Base-by-base conservation (phyloP, 2,888 invertebrate species). In the Drosophila meridionalis region DNA sequence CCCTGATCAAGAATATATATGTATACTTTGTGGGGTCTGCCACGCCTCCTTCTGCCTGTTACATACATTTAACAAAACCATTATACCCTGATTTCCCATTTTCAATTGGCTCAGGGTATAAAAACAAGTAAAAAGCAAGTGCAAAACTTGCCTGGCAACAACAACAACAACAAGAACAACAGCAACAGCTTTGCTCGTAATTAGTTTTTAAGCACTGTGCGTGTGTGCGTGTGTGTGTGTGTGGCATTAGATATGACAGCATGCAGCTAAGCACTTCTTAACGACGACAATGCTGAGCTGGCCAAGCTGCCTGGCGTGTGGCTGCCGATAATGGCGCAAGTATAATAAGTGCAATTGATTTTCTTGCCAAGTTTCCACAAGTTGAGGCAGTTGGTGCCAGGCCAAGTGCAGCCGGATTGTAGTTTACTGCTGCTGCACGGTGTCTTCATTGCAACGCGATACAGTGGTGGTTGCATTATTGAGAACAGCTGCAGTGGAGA, bases 221-320 rank as follows among this genome's bases (percentile, higher is more conserved):
- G 42, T 40, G 43, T 55, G 62, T 65, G 60, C 70, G 69, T 45
- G 43, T 65, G 45, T 57, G 72, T 58, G 58, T 58, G 67, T 55
- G 68, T 76, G 76, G 80, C 76, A 79, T 81, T 80, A 80, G 82
- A 81, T 83, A 89, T 89, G 84, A 85, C 87, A 87, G 84, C 82
- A 84, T 89, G 89, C 88, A 86, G 83, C 76, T 87, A 89, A 87
- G 85, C 69, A 75, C 81, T 88, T 83, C 83, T 78, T 81, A 89
- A 87, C 84, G 89, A 87, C 75, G 82, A 79, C 65, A 57, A 69
- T 61, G 62, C 63, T 58, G 20, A 20, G 58, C 48, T 61, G 50
- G 56, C 47, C 53, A 56, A 28, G 3, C 28, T 48, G 48, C 48
- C 48, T 34, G 52, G 30, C 20, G 80, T 59, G 63, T 59, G 63